Percentiles rank a stretch among this genome's conserved stretches.
Conservation (phyloP, 2,797 vertebrate genomes). For the Notolepis coatsorum region DNA sequence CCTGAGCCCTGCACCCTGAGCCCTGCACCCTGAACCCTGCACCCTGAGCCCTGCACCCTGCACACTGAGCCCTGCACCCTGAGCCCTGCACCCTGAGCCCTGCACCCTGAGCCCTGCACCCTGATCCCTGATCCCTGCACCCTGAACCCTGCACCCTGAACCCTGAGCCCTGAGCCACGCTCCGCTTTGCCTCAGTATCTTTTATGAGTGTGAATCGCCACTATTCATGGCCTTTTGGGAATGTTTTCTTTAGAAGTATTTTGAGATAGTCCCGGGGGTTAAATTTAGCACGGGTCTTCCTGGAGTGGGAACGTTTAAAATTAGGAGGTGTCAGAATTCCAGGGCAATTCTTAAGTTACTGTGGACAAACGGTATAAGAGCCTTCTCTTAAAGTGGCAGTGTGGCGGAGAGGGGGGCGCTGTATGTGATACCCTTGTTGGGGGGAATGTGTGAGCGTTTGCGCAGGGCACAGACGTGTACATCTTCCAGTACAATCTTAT, state of each 20-base stretch:
- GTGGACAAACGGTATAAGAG: constrained; percentile 76
- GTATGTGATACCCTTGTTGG: constrained; percentile 24
- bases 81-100: constrained; percentile 11
- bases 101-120: constrained; percentile 11
- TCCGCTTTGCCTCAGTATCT: constrained; percentile 49
- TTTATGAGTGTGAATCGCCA: constrained; percentile 72
- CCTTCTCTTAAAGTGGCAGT: constrained; percentile 72
- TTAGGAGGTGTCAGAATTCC: constrained; percentile 83
- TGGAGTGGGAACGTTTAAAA: constrained; percentile 80
- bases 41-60: constrained; percentile 7
- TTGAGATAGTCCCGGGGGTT: constrained; percentile 71
- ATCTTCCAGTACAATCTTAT: constrained; percentile 47
- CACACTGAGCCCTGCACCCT: no score
- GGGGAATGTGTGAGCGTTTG: constrained; percentile 36
- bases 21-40: constrained; percentile 15
- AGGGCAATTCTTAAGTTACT: constrained; percentile 83
- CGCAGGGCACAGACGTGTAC: constrained; percentile 58
- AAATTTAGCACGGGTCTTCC: constrained; percentile 80
- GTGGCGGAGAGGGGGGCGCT: constrained; percentile 15
- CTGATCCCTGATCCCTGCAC: constrained; percentile 17
- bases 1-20: constrained; percentile 14
- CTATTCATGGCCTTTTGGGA: constrained; percentile 71
- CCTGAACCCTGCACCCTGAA: no score
- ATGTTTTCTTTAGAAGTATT: constrained; percentile 79
- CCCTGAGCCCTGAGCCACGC: constrained; percentile 12